Percentiles rank a stretch among this genome's conserved stretches.
Evolutionary conservation across 2,113 vertebrate species (phyloP).

Genomic region (Gadus chalcogrammus): DNA sequence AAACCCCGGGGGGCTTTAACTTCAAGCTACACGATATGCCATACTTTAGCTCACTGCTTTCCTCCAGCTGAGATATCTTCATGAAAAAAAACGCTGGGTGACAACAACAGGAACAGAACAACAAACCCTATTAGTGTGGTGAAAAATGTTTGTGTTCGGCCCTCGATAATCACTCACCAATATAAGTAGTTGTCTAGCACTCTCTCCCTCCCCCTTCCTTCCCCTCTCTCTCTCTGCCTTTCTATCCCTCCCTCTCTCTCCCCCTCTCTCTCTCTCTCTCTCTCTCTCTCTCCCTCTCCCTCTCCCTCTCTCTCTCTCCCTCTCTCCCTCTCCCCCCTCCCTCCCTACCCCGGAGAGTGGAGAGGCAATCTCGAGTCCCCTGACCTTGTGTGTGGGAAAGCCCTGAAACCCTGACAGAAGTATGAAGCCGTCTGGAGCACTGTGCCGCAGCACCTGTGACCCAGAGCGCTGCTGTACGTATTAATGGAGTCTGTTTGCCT

Average conservation of each 20-base stretch:
- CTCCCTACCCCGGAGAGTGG: background rate
- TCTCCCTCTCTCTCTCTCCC: no score
- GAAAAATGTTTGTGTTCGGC: no score
- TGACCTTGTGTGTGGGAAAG: constrained; percentile 5
- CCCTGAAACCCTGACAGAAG: constrained; percentile 3
- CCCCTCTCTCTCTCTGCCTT: background rate
- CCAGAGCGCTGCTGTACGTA: constrained; percentile 46
- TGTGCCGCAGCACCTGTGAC: constrained; percentile 61
- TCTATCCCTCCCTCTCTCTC: background rate
- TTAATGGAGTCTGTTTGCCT: constrained; percentile 73
- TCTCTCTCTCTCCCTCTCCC: background rate
- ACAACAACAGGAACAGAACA: no score
- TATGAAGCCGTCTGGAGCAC: constrained; percentile 50
- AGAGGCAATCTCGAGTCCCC: constrained; percentile 26
- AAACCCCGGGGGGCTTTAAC: no score
- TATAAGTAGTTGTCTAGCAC: background rate
- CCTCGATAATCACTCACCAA: no score
- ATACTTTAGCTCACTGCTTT: no score
- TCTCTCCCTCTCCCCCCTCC: background rate
- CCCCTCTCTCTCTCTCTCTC: background rate
- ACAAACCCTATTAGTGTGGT: no score
- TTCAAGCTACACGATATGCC: no score
- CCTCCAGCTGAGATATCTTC: no score
- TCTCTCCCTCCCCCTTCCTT: no score
- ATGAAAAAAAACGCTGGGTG: no score